phyloP scores from a whole-genome alignment of 2,797 vertebrate species.

The Leucoraja ocellata region DNA sequence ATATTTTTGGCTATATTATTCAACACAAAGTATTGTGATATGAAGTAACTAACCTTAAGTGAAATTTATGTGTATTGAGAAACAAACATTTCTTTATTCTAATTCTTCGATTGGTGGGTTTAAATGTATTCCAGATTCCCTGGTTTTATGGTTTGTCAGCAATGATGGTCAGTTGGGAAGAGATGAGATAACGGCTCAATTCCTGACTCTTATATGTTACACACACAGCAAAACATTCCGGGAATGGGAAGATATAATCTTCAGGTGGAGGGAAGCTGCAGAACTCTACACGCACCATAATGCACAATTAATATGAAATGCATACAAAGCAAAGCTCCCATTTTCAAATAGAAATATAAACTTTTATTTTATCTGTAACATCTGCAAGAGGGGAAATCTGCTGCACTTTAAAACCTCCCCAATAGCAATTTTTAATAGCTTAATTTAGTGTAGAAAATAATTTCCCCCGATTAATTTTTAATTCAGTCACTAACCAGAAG shows the following conservation, averaged over 20 bases:
- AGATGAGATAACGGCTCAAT: background rate
- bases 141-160: background rate
- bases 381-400: background rate
- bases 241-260: background rate
- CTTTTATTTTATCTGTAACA: background rate
- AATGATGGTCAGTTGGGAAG: background rate
- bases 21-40: background rate
- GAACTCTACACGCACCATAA: too few species aligned
- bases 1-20: background rate
- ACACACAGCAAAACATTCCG: background rate
- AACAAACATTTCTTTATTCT: background rate
- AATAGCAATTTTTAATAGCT: background rate
- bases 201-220: background rate
- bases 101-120: background rate
- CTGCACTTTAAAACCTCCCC: background rate
- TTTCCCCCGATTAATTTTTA: background rate
- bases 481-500: conserved; percentile 10
- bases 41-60: background rate
- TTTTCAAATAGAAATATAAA: background rate
- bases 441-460: conserved; percentile 17
- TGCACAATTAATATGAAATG: background rate
- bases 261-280: background rate
- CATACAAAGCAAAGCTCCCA: background rate
- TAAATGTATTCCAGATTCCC: background rate
- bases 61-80: background rate